These are phyloP conservation scores for Cyprinodon diabolis DNA, from an alignment of 2,797 vertebrate genomes.

Conservation along the genomic window DNA sequence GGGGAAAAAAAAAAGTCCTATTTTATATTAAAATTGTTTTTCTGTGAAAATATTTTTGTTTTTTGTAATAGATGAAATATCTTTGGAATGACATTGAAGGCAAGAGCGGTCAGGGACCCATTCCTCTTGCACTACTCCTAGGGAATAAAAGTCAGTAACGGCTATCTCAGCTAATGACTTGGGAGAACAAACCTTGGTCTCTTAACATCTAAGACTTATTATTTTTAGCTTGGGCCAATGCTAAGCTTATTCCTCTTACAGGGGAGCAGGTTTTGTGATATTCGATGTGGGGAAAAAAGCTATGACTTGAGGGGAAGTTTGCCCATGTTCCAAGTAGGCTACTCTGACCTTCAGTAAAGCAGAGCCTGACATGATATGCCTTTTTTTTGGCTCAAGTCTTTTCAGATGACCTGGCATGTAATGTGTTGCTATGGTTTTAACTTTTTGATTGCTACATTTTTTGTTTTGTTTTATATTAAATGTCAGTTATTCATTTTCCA, in stretches of 20 bases:
- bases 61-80: slow-evolving; percentile 61
- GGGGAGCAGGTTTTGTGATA: slow-evolving; percentile 82
- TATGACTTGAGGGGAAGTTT: slow-evolving; percentile 86
- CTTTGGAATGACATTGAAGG: slow-evolving; percentile 86
- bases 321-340: slow-evolving; percentile 84
- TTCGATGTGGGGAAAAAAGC: slow-evolving; percentile 88
- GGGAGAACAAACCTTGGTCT: slow-evolving; percentile 87
- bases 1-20: slow-evolving; percentile 2
- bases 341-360: slow-evolving; percentile 84
- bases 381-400: slow-evolving; percentile 62
- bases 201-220: slow-evolving; percentile 87
- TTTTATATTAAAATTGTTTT: slow-evolving; percentile 33
- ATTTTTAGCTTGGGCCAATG: slow-evolving; percentile 87
- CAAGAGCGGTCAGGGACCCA: slow-evolving; percentile 67
- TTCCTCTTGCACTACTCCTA: slow-evolving; percentile 70
- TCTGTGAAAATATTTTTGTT: slow-evolving; percentile 48
- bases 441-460: slow-evolving; percentile 10
- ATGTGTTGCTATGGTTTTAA: slow-evolving; percentile 57
- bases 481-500: too few species aligned
- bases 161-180: slow-evolving; percentile 87
- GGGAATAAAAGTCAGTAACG: slow-evolving; percentile 83
- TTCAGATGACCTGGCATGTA: slow-evolving; percentile 61
- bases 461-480: too few species aligned
- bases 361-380: slow-evolving; percentile 76
- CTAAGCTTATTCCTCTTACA: slow-evolving; percentile 85